Percentiles rank a stretch among this genome's conserved stretches.
Evolutionary conservation across 2,113 vertebrate species (phyloP).

Genomic region (Helogale parvula): DNA sequence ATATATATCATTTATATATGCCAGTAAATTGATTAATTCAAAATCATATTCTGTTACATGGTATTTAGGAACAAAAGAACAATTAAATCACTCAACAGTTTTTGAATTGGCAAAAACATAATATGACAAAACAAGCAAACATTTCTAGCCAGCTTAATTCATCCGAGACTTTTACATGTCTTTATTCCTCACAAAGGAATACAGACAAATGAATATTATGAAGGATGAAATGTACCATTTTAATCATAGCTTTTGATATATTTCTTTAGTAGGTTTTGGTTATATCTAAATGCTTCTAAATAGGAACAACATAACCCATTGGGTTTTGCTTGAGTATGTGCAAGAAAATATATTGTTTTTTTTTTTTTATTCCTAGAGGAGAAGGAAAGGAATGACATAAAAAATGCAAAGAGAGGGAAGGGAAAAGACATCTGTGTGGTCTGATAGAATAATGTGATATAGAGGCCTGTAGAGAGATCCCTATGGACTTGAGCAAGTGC

Average conservation of each 20-base stretch:
- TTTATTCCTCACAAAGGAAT: neutral
- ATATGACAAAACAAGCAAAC: neutral
- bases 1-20: neutral
- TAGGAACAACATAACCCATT: neutral
- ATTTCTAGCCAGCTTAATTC: neutral
- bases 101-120: neutral
- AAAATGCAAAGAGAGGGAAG: neutral
- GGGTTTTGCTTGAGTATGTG: neutral
- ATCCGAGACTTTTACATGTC: neutral
- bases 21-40: neutral
- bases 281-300: slow-evolving; percentile 27
- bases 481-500: neutral
- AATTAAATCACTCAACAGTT: neutral
- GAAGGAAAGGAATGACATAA: neutral
- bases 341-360: neutral
- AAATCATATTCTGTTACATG: neutral
- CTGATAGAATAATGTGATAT: neutral
- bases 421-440: slow-evolving; percentile 11
- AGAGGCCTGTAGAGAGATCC: neutral
- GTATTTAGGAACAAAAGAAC: neutral
- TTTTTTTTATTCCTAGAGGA: neutral
- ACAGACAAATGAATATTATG: neutral
- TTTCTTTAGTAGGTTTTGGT: neutral
- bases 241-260: neutral
- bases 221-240: neutral